Evolutionary conservation across 2,888 invertebrate species (phyloP).

Genomic region (Colostygia pectinataria): DNA sequence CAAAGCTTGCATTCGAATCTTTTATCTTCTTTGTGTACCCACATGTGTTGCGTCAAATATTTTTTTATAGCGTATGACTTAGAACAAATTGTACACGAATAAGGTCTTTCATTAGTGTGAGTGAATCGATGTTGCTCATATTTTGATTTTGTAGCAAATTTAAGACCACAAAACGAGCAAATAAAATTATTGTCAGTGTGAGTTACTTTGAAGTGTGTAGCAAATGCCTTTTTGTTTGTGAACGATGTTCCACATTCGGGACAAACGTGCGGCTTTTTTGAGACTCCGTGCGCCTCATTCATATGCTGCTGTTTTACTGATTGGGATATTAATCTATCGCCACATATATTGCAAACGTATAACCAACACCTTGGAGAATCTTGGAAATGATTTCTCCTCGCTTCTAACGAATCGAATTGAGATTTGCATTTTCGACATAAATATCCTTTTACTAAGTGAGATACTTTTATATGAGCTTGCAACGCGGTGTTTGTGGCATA

Average conservation of each 20-base stretch:
- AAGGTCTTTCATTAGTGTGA: conserved; percentile 78
- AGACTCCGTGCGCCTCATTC: conserved; percentile 53
- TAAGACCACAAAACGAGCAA: conserved; percentile 66
- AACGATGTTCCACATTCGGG: conserved; percentile 63
- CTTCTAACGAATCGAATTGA: conserved; percentile 56
- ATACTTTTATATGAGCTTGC: conserved; percentile 35
- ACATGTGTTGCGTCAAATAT: conserved; percentile 70
- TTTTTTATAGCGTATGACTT: conserved; percentile 70
- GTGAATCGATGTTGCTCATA: conserved; percentile 73
- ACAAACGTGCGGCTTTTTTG: conserved; percentile 56
- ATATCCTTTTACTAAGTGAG: conserved; percentile 51
- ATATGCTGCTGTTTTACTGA: conserved; percentile 59
- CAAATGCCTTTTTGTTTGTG: conserved; percentile 55
- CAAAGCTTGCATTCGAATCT: conserved; percentile 67
- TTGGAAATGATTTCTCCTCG: conserved; percentile 56
- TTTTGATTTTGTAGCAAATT: conserved; percentile 58
- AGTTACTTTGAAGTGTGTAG: conserved; percentile 44
- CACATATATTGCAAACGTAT: conserved; percentile 62
- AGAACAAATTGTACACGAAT: conserved; percentile 74
- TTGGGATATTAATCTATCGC: conserved; percentile 63
- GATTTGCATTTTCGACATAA: conserved; percentile 68
- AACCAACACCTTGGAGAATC: conserved; percentile 62
- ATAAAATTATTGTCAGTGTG: conserved; percentile 67
- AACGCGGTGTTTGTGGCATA: conserved; percentile 40
- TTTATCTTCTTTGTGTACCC: conserved; percentile 71